Percentiles rank a stretch among this genome's conserved stretches.
Evolutionary conservation across 2,113 vertebrate species (phyloP).

Genomic region (Passer montanus): DNA sequence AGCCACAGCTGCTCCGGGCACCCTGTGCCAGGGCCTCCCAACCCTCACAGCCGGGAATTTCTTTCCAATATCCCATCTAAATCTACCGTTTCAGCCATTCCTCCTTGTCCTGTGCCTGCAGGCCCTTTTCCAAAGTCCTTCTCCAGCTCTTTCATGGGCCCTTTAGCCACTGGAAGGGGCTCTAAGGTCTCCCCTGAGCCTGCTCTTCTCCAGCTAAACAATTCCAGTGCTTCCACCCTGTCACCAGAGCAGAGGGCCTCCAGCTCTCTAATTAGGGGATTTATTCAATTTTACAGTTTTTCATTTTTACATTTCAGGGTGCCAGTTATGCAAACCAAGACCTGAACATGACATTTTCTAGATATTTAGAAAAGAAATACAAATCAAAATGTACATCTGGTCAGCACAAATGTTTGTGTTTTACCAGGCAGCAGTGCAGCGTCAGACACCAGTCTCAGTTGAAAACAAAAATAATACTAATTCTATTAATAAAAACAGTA

Average conservation of each 20-base stretch:
- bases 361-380: neutral
- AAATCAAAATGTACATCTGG: neutral
- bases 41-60: neutral
- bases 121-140: neutral
- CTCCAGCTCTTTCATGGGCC: neutral
- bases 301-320: neutral
- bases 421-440: neutral
- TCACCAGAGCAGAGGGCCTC: neutral
- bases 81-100: neutral
- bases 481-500: neutral
- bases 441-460: neutral
- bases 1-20: neutral
- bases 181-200: neutral
- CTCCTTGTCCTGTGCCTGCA: neutral
- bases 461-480: neutral
- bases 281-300: neutral
- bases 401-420: neutral
- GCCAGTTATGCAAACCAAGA: neutral
- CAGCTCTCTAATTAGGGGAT: neutral
- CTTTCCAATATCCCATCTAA: neutral
- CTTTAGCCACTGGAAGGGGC: neutral
- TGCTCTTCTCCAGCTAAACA: neutral
- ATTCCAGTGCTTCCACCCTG: neutral
- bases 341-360: neutral
- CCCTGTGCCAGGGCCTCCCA: neutral